Percentiles rank a stretch among this genome's conserved stretches.
Conservation (phyloP, 2,113 vertebrate species). For the Rhineura floridana region DNA sequence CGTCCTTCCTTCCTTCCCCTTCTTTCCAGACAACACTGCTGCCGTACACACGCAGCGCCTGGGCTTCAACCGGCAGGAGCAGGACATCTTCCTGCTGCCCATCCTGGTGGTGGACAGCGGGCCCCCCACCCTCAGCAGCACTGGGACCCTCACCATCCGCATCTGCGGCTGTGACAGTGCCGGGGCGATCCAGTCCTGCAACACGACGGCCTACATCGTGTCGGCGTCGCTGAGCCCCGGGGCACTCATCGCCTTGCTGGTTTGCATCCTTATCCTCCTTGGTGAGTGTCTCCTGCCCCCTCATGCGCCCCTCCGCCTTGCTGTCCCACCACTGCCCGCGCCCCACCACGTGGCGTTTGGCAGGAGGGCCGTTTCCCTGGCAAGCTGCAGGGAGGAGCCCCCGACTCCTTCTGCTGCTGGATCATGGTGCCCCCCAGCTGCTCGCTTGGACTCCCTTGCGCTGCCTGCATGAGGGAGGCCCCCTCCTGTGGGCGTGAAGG, state of each 20-base stretch:
- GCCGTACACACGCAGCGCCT: conserved; percentile 88
- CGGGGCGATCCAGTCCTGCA: conserved; percentile 94
- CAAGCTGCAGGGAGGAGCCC: too few species aligned
- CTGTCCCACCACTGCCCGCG: conserved; percentile 4
- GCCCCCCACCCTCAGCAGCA: conserved; percentile 93
- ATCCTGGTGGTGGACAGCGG: conserved; percentile 95
- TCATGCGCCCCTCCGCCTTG: accelerated
- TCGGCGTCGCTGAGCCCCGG: conserved; percentile 92
- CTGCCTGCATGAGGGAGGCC: too few species aligned
- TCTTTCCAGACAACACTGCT: conserved; percentile 88
- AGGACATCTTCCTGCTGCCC: conserved; percentile 93
- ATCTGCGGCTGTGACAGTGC: conserved; percentile 91
- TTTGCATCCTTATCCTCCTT: conserved; percentile 94
- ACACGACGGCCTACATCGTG: conserved; percentile 89
- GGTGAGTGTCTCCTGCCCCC: conserved; percentile 80
- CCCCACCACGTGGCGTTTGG: background rate
- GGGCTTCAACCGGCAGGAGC: conserved; percentile 94
- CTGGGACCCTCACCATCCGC: conserved; percentile 93
- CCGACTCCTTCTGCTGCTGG: too few species aligned
- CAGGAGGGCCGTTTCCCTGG: too few species aligned
- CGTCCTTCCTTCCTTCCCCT: background rate
- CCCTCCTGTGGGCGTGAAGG: background rate
- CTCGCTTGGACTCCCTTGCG: too few species aligned
- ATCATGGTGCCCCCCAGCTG: too few species aligned
- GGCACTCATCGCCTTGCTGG: conserved; percentile 93